phyloP scores from a whole-genome alignment of 2,888 invertebrate genomes.

The Nephrocerus scutellatus region DNA sequence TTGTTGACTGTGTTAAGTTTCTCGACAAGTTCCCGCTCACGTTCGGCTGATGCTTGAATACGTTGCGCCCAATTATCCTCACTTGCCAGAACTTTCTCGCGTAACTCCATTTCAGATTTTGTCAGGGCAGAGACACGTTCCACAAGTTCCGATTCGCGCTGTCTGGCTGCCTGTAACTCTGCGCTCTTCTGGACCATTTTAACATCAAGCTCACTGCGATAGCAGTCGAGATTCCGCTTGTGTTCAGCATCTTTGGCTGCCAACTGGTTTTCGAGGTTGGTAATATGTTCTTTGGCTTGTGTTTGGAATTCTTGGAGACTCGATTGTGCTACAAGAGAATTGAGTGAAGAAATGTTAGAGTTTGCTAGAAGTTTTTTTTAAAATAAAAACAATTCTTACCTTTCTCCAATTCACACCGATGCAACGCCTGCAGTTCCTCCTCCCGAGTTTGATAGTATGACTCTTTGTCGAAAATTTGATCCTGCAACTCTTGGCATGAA shows the following conservation, averaged over 20 bases:
- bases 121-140: conserved; percentile 32
- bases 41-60: conserved; percentile 29
- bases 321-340: conserved; percentile 52
- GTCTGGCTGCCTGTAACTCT: conserved; percentile 46
- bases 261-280: conserved; percentile 36
- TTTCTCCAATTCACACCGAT: conserved; percentile 42
- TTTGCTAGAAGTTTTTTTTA: conserved; percentile 1
- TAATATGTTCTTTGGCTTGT: conserved; percentile 36
- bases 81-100: conserved; percentile 30
- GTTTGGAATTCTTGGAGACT: conserved; percentile 47
- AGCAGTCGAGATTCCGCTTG: conserved; percentile 33
- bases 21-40: conserved; percentile 40
- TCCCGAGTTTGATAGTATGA: conserved; percentile 36
- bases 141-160: conserved; percentile 36
- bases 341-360: conserved; percentile 1
- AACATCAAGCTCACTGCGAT: conserved; percentile 32
- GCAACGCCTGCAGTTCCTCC: conserved; percentile 38
- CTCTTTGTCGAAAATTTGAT: conserved; percentile 41
- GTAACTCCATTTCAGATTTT: conserved; percentile 33
- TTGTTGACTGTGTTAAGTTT: conserved; percentile 36
- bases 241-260: conserved; percentile 33
- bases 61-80: conserved; percentile 35
- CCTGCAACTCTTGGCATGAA: conserved; percentile 38
- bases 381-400: no score
- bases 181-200: conserved; percentile 36